A percentile compares a stretch with the other conserved stretches of the same genome.
Evolutionary conservation across 2,888 invertebrate genomes (phyloP).

Genomic region (Drosophila putrida): DNA sequence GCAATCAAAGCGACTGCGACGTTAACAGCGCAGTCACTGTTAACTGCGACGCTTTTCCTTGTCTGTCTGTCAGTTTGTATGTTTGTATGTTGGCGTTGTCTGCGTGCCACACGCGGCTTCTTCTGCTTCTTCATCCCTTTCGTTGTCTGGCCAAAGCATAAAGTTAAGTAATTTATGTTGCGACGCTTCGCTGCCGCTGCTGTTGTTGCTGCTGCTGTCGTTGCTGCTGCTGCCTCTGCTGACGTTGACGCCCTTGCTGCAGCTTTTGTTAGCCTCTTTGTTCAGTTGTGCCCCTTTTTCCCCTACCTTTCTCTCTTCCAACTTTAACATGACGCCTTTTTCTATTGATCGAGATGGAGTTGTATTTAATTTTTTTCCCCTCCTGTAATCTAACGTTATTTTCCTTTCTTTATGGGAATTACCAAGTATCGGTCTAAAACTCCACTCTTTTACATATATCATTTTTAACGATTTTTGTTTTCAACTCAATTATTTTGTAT

Average conservation of each 20-base stretch:
- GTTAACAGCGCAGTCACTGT: conserved; percentile 19
- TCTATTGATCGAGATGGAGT: neutral
- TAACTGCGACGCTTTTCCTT: conserved; percentile 25
- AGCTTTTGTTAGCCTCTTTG: conserved; percentile 33
- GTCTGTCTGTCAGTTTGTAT: conserved; percentile 5
- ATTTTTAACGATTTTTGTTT: conserved; percentile 3
- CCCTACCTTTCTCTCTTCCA: neutral
- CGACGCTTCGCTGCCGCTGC: conserved; percentile 41
- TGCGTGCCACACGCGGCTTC: conserved; percentile 40
- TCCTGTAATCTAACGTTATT: neutral
- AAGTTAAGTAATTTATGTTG: conserved; percentile 60
- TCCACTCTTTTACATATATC: neutral
- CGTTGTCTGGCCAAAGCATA: conserved; percentile 37
- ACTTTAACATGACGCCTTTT: conserved; percentile 9
- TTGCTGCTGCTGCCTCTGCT: too few relatives aligned
- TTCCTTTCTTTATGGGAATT: conserved; percentile 3
- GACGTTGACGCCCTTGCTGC: neutral
- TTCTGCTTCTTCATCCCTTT: conserved; percentile 4
- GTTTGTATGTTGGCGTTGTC: conserved; percentile 20
- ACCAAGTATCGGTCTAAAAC: conserved; percentile 8
- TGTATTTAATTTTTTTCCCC: neutral
- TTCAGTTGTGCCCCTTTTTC: conserved; percentile 5
- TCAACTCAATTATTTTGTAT: conserved; percentile 3
- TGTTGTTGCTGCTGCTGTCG: conserved; percentile 3
- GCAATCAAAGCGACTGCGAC: conserved; percentile 50